Evolutionary conservation across 2,797 vertebrate species (phyloP).

Genomic region (Peromyscus eremicus): DNA sequence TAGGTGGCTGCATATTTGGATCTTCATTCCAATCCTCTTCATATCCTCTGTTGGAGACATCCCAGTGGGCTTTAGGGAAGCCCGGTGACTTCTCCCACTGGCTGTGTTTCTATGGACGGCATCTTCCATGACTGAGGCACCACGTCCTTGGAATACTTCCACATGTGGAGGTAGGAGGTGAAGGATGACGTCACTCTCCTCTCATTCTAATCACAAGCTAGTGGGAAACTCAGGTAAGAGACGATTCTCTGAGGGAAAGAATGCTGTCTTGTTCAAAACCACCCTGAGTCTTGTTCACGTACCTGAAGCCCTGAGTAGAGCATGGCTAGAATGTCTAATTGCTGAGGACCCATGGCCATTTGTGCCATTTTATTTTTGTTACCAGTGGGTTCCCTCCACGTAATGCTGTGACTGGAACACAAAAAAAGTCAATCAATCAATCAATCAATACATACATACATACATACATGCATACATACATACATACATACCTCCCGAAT

Average conservation of each 20-base stretch:
- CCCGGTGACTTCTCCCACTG: neutral
- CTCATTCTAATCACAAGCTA: neutral
- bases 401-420: neutral
- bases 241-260: neutral
- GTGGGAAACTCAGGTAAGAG: neutral
- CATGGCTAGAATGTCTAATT: neutral
- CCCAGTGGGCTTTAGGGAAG: neutral
- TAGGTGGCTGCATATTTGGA: neutral
- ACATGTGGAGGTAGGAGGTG: neutral
- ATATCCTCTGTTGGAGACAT: neutral
- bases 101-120: neutral
- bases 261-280: neutral
- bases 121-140: neutral
- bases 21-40: neutral
- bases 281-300: neutral
- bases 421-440: neutral
- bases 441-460: too few relatives aligned
- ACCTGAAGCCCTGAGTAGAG: neutral
- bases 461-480: neutral
- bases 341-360: neutral
- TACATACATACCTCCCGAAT: neutral
- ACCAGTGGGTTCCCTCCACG: neutral
- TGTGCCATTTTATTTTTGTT: neutral
- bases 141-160: neutral
- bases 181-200: neutral